Base-by-base conservation (phyloP, 2,797 vertebrate genomes). In the Lepus townsendii region DNA sequence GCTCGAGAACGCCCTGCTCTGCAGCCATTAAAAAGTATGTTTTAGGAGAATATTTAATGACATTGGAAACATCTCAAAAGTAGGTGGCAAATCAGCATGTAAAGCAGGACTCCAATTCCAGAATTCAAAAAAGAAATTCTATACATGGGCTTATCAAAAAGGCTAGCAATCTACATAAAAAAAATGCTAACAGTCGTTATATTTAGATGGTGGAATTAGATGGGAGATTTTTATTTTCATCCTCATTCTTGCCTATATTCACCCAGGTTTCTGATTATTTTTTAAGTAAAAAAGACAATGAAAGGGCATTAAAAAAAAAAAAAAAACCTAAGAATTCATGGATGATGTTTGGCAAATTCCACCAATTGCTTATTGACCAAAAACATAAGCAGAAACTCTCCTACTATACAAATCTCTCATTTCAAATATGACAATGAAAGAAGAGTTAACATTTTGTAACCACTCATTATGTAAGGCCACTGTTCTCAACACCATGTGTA, bases 31-130 rank as follows among this genome's bases (percentile, higher is more conserved):
- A 86, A 87, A 88, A 90, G 75, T 60, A 7, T 32, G 63, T 92
- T 94, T 93, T 38, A 77, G 88, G 89, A 92, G 90, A 85, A 96
- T 82, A 91, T 68, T 90, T 93, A 95, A 90, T 68, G 91, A 91
- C 24, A 68, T 3, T 65, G 78, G 94, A 90, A 95, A 82, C 82
- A 83, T 90, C 96, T 96, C 92, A 86, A 95, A 95, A 93, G 93
- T 93, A 93, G 90, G 96, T 96, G 96, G 94, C 87, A 94, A 94
- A 86, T 78, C 65, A 72, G 78, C 62, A 62, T 50, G 62, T 88
- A 82, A 87, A 83, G 84, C 38, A n/a, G 76, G 95, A 90, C 89
- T 94, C 90, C 62, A 65, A 95, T 80, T 93, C 85, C 30, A 82
- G 52, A 92, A 92, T 92, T 90, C 60, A 88, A 95, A 91, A 78